Base-by-base conservation (phyloP, 2,888 invertebrate species). In the Chalcis sispes region DNA sequence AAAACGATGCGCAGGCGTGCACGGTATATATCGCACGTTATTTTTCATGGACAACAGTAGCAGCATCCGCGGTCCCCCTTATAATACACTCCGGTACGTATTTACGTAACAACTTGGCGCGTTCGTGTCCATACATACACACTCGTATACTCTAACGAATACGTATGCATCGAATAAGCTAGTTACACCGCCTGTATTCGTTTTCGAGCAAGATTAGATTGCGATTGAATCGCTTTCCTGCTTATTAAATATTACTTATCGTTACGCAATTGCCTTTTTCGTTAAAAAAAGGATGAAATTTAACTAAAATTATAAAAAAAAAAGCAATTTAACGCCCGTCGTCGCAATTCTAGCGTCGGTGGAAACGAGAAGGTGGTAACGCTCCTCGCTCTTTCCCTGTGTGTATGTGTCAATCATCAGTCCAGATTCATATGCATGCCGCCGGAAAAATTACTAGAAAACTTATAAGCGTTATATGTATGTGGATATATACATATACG, bases 221-320 rank as follows among this genome's bases (percentile, higher is more conserved):
- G 67, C 61, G 46, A 74, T 74, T 56, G 54, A 32, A 27, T 65
- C 42, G n/a, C 61, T 23, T 25, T n/a, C n/a, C 29, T 27, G 36
- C 25, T 15, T 62, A 48, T 74, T 69, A 74, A 69, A 69, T 69
- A 74, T 67, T 56, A 69, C 59, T 74, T 69, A 56, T 62, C 74
- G 54, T 69, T 74, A 42, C 61, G 18, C 46, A 61, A 67, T 58
- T 64, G 32, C 32, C 56, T 23, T 18, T 8, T 52, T 42, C 20
- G 40, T n/a, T 7, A 40, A 50, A 18, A 10, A 18, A 27, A 48
- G 48, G 40, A 65, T 48, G n/a, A n/a, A n/a, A 54, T 58, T 40
- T 1, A 13, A 15, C 2, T 23, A 50, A 48, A 32, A 18, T 7
- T 23, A 1, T 18, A 18, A 25, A 50, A 1, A 40, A 25, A 20